These are phyloP conservation scores for Enteromius afrohamiltoni DNA, from an alignment of 2,797 vertebrate genomes.

Conservation along the genomic window DNA sequence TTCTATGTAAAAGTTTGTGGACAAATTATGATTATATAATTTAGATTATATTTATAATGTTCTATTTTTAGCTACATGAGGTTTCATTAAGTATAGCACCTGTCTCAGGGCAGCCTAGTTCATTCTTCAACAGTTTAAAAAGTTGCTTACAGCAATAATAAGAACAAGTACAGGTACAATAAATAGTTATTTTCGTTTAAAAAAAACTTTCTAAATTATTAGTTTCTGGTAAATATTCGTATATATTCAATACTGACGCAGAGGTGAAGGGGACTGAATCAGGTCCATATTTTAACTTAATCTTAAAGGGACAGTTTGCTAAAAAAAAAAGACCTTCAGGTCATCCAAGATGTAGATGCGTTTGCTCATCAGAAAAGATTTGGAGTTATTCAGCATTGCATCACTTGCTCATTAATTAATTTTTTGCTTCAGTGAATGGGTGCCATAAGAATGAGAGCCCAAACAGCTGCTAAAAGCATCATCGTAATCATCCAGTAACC, in stretches of 20 bases:
- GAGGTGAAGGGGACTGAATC: background rate
- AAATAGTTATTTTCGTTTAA: background rate
- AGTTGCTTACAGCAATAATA: background rate
- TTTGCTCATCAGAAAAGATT: background rate
- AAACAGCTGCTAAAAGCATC: background rate
- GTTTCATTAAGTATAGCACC: background rate
- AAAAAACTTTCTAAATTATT: background rate
- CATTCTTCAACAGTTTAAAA: background rate
- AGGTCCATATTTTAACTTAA: background rate
- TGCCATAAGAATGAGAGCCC: background rate
- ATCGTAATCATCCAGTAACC: background rate
- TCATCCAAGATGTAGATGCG: background rate
- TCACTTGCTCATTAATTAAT: background rate
- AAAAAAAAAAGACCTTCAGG: background rate
- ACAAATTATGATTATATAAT: background rate
- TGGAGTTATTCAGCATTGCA: background rate
- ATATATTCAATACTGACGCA: background rate
- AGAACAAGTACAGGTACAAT: background rate
- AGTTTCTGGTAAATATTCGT: background rate
- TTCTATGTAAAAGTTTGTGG: background rate
- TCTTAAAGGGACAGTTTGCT: background rate
- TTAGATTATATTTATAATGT: slow-evolving; percentile 5
- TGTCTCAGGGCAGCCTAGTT: background rate
- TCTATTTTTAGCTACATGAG: slow-evolving; percentile 2
- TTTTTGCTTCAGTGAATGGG: background rate